These are phyloP conservation scores for Ranitomeya imitator DNA, from an alignment of 2,113 vertebrate species.

Conservation along the genomic window DNA sequence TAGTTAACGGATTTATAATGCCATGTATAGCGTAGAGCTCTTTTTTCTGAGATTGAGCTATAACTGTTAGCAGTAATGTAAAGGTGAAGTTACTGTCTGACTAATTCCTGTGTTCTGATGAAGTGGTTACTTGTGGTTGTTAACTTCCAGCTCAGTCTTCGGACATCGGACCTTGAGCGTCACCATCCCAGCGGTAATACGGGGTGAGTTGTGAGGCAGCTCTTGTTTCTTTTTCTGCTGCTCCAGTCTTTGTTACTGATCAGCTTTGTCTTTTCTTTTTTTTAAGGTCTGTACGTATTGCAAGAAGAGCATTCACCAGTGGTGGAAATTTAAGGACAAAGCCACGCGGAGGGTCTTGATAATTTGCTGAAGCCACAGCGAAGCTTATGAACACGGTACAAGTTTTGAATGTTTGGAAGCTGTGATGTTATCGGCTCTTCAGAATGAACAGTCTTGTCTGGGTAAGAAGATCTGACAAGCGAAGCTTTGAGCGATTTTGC, in stretches of 20 bases:
- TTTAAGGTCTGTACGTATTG: constrained; percentile 32
- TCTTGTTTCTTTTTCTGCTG: background rate
- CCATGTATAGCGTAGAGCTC: no score
- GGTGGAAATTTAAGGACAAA: constrained; percentile 42
- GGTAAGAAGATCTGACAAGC: no score
- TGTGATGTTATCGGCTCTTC: background rate
- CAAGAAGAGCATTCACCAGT: constrained; percentile 35
- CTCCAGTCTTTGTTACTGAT: background rate
- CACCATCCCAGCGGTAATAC: background rate
- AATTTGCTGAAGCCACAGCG: no score
- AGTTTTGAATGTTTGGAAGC: background rate
- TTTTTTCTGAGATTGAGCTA: no score
- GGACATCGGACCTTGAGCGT: constrained; percentile 23
- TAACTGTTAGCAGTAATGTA: background rate
- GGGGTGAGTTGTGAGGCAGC: background rate
- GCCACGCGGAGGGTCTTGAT: constrained; percentile 12
- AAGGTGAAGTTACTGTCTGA: background rate
- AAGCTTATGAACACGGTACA: background rate
- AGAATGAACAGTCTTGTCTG: background rate
- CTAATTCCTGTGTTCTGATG: accelerated
- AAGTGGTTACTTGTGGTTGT: background rate
- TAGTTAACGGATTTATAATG: no score
- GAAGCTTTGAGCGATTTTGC: background rate
- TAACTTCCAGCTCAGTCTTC: constrained; percentile 31
- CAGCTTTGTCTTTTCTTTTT: background rate